phyloP scores from a whole-genome alignment of 2,888 invertebrate genomes.

The Ophioninae sp. region DNA sequence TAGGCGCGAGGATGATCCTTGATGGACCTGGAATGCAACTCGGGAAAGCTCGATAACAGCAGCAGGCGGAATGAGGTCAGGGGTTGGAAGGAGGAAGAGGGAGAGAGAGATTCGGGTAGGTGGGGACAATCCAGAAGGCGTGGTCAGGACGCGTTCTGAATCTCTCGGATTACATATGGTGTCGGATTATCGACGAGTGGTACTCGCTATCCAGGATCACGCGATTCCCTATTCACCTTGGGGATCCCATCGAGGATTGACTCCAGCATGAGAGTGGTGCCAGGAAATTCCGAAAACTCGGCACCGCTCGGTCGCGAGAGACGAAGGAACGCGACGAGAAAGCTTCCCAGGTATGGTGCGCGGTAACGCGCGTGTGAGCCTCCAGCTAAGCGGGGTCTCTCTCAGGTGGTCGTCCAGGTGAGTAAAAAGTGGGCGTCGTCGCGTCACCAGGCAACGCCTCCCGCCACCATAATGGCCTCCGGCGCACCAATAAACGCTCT shows the following conservation, averaged over 20 bases:
- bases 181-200: not conserved
- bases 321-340: constrained; percentile 41
- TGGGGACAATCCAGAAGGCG: constrained; percentile 20
- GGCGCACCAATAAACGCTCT: constrained; percentile 68
- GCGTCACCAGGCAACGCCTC: constrained; percentile 57
- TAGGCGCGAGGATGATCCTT: constrained; percentile 15
- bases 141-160: constrained; percentile 23
- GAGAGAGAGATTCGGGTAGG: not conserved
- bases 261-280: too few species aligned
- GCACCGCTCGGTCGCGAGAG: not conserved
- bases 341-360: constrained; percentile 64
- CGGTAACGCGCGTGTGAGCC: constrained; percentile 67
- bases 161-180: constrained; percentile 5
- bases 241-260: too few species aligned
- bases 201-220: not conserved
- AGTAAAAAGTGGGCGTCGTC: constrained; percentile 24
- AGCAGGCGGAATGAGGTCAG: not conserved
- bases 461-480: constrained; percentile 78
- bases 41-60: constrained; percentile 21
- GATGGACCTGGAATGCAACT: constrained; percentile 1
- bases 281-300: not conserved
- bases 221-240: too few species aligned
- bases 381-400: constrained; percentile 64
- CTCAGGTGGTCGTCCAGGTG: constrained; percentile 54
- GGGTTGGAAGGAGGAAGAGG: constrained; percentile 30